Percentiles rank a stretch among this genome's conserved stretches.
Conservation (phyloP, 1,140 invertebrate genomes). For the Anoplolepis gracilipes region DNA sequence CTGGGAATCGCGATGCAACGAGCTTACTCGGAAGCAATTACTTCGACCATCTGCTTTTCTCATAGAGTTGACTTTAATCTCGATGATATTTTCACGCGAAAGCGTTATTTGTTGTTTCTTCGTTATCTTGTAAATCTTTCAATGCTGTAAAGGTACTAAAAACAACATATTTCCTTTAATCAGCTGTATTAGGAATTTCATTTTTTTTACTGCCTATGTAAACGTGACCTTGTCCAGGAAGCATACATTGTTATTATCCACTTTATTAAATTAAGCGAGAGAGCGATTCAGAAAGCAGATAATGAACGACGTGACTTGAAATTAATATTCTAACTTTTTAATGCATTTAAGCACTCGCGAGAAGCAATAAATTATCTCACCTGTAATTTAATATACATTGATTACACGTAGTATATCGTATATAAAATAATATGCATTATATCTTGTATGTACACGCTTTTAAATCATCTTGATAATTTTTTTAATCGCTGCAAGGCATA, state of each 20-base stretch:
- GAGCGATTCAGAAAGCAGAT: slow-evolving; percentile 45
- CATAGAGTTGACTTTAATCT: background rate
- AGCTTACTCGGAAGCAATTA: slow-evolving; percentile 37
- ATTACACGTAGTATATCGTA: background rate
- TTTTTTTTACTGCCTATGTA: background rate
- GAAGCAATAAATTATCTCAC: slow-evolving; percentile 47
- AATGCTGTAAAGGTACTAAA: background rate
- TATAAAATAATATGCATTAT: background rate
- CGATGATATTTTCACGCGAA: background rate
- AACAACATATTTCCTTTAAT: background rate
- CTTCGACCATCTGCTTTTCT: slow-evolving; percentile 21
- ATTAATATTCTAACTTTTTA: slow-evolving; percentile 54
- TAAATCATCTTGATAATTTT: slow-evolving; percentile 10
- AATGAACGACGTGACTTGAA: slow-evolving; percentile 51
- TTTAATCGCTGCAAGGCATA: background rate
- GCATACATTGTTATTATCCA: slow-evolving; percentile 49
- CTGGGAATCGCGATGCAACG: slow-evolving; percentile 35
- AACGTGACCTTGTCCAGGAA: slow-evolving; percentile 42
- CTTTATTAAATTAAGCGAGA: slow-evolving; percentile 58
- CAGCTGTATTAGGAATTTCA: background rate
- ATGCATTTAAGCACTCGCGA: slow-evolving; percentile 47
- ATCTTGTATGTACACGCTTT: background rate
- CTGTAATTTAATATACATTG: slow-evolving; percentile 33
- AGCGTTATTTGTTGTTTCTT: background rate
- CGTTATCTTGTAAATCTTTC: background rate